Evolutionary conservation across 2,113 vertebrate genomes (phyloP).

Genomic region (Saguinus midas): DNA sequence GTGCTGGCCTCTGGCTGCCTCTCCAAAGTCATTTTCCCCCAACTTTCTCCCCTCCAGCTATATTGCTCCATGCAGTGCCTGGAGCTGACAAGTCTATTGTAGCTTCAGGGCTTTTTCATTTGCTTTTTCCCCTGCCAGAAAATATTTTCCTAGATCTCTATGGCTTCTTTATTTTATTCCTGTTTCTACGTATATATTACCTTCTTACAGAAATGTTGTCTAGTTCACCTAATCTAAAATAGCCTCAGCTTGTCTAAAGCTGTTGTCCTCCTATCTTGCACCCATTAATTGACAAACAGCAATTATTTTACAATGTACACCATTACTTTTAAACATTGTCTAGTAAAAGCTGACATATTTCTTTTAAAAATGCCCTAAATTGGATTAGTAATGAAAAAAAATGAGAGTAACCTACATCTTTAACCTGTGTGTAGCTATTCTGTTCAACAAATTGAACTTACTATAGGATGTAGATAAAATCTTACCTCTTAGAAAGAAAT

Average conservation of each 20-base stretch:
- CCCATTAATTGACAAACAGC: background rate
- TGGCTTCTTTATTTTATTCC: background rate
- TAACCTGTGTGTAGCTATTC: background rate
- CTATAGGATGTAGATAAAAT: background rate
- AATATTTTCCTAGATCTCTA: background rate
- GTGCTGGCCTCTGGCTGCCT: background rate
- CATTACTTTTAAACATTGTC: background rate
- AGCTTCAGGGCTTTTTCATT: background rate
- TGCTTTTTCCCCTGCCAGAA: background rate
- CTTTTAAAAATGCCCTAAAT: background rate
- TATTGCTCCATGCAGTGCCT: background rate
- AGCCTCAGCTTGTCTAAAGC: background rate
- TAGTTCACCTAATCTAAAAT: background rate
- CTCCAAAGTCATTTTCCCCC: background rate
- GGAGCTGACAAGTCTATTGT: background rate
- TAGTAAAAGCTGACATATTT: background rate
- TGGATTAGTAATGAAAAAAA: background rate
- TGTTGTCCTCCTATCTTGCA: background rate
- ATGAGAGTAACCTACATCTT: background rate
- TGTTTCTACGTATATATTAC: background rate
- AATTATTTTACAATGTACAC: background rate
- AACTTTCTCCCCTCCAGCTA: background rate
- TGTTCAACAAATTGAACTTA: background rate
- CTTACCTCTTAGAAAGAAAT: background rate
- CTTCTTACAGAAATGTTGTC: background rate